phyloP scores from a whole-genome alignment of 35 echinoderm and acorn worm genomes.

The Lytechinus variegatus region DNA sequence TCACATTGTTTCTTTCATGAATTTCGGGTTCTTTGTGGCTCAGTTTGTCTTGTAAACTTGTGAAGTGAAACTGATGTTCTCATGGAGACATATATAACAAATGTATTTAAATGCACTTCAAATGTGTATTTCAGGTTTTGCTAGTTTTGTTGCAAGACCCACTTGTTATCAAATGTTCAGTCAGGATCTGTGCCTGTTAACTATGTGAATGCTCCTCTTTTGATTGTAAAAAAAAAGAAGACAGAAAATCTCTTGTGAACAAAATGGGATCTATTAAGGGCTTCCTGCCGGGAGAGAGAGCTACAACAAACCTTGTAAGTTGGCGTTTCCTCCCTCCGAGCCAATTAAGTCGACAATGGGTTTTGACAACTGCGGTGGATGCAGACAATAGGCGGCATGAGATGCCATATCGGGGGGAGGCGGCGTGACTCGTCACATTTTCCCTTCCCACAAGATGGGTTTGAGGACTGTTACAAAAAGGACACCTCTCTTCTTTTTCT shows the following conservation, averaged over 20 bases:
- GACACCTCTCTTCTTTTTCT: not conserved
- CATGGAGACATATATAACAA: no score
- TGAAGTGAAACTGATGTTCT: not conserved
- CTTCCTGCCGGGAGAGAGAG: conserved; percentile 8
- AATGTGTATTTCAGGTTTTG: no score
- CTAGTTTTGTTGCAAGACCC: no score
- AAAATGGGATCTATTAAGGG: conserved; percentile 1
- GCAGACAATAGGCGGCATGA: conserved; percentile 36
- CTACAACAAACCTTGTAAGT: conserved; percentile 32
- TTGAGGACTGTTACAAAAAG: not conserved
- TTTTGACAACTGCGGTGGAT: not conserved
- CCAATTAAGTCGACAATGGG: conserved; percentile 36
- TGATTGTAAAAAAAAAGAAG: not conserved
- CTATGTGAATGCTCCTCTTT: no score
- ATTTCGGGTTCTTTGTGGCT: not conserved
- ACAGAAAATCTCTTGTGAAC: not conserved
- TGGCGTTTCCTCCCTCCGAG: conserved; percentile 37
- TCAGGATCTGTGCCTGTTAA: no score
- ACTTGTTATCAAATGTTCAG: no score
- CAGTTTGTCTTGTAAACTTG: not conserved
- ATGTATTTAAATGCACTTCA: no score
- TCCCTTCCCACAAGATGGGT: not conserved
- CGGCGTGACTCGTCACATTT: not conserved
- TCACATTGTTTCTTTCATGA: not conserved
- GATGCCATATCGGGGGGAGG: not conserved